phyloP scores from a whole-genome alignment of 2,113 vertebrate species.

The Nipponia nippon region DNA sequence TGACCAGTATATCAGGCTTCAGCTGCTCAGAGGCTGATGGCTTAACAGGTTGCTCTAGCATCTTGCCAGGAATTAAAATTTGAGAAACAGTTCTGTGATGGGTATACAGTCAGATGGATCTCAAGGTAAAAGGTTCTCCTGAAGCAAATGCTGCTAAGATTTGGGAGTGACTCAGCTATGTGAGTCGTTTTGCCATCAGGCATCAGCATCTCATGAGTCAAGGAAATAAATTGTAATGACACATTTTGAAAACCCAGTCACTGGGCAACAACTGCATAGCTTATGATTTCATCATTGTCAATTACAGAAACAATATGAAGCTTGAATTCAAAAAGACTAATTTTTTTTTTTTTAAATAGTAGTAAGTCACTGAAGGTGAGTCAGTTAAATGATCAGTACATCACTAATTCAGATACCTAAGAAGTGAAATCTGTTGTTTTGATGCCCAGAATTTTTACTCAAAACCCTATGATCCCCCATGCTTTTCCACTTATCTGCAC shows the following conservation, averaged over 20 bases:
- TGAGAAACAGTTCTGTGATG: neutral
- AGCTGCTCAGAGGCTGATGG: neutral
- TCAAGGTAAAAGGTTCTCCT: neutral
- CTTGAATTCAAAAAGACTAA: neutral
- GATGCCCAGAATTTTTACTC: neutral
- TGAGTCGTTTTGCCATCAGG: neutral
- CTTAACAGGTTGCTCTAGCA: neutral
- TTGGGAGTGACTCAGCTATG: neutral
- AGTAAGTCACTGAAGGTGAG: neutral
- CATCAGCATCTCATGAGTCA: neutral
- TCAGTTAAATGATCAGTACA: neutral
- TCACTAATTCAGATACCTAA: neutral
- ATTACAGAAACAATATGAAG: neutral
- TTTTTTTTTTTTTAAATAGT: neutral
- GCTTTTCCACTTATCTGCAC: neutral
- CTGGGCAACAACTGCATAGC: neutral
- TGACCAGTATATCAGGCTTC: neutral
- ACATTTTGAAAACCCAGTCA: neutral
- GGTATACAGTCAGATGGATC: neutral
- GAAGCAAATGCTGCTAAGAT: neutral
- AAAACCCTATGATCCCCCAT: neutral
- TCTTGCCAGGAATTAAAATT: neutral
- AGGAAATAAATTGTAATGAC: constrained; percentile 1
- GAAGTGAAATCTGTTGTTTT: neutral
- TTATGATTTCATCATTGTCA: neutral